Evolutionary conservation across 2,797 vertebrate genomes (phyloP).

Genomic region (Catostomus latipinnis): DNA sequence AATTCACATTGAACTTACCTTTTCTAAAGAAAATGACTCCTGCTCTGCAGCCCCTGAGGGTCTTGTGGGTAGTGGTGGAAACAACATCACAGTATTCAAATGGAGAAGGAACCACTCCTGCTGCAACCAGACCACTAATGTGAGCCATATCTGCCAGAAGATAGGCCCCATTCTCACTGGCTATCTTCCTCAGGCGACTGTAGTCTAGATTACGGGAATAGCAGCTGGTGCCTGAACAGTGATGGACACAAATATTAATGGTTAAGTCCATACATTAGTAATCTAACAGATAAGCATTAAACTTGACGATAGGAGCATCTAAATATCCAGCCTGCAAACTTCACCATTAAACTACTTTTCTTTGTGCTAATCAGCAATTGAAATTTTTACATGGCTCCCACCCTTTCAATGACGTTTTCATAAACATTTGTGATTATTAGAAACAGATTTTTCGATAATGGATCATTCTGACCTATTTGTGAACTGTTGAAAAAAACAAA

Average conservation of each 20-base stretch:
- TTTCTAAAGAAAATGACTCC: slow-evolving; percentile 95
- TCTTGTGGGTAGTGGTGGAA: slow-evolving; percentile 97
- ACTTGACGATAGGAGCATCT: no score
- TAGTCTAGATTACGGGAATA: slow-evolving; percentile 97
- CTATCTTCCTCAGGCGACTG: slow-evolving; percentile 84
- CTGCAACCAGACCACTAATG: slow-evolving; percentile 93
- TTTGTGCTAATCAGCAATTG: no score
- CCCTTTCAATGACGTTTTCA: no score
- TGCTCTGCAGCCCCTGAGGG: slow-evolving; percentile 91
- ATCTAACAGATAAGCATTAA: background rate
- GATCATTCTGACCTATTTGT: no score
- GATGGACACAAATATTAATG: background rate
- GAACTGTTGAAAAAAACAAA: no score
- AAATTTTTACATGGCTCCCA: no score
- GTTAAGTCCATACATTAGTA: background rate
- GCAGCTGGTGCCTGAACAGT: slow-evolving; percentile 87
- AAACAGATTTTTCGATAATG: no score
- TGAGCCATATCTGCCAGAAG: slow-evolving; percentile 98
- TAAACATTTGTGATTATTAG: no score
- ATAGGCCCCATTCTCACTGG: slow-evolving; percentile 84
- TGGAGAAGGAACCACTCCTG: slow-evolving; percentile 89
- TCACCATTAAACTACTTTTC: no score
- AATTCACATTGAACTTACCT: slow-evolving; percentile 75
- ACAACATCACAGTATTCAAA: slow-evolving; percentile 91
- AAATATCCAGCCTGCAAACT: background rate